Evolutionary conservation across 2,888 invertebrate species (phyloP).

Genomic region (Orthosia gothica): DNA sequence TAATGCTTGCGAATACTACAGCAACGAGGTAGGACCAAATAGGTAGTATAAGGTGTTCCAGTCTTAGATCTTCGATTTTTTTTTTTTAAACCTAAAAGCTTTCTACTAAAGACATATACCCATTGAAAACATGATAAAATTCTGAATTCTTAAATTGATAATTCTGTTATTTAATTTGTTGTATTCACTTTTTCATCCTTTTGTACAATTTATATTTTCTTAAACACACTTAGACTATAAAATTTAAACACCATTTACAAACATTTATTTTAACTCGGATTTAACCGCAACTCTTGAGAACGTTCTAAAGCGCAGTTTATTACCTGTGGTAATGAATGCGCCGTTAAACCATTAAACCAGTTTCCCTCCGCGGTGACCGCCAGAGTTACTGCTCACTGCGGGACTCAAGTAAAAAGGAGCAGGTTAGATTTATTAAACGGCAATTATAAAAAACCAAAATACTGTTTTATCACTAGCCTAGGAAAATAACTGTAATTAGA

Average conservation of each 20-base stretch:
- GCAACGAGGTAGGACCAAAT: no score
- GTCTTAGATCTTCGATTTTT: no score
- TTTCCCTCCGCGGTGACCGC: conserved; percentile 5
- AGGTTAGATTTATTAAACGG: conserved; percentile 3
- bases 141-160: not conserved
- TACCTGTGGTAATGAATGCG: conserved; percentile 22
- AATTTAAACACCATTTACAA: conserved; percentile 8
- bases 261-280: conserved; percentile 6
- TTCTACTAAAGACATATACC: not conserved
- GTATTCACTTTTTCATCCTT: not conserved
- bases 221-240: not conserved
- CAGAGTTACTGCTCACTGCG: conserved; percentile 5
- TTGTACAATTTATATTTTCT: not conserved
- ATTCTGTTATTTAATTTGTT: not conserved
- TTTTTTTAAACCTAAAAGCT: not conserved
- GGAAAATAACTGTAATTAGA: not conserved
- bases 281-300: not conserved
- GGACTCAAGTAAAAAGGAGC: not conserved
- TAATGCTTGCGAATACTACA: no score
- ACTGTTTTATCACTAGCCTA: not conserved
- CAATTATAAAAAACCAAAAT: conserved; percentile 4
- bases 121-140: not conserved
- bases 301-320: conserved; percentile 25
- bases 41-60: no score
- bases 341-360: conserved; percentile 12